Base-by-base conservation (phyloP, 1,140 invertebrate species). In the Eubasilissa regina region DNA sequence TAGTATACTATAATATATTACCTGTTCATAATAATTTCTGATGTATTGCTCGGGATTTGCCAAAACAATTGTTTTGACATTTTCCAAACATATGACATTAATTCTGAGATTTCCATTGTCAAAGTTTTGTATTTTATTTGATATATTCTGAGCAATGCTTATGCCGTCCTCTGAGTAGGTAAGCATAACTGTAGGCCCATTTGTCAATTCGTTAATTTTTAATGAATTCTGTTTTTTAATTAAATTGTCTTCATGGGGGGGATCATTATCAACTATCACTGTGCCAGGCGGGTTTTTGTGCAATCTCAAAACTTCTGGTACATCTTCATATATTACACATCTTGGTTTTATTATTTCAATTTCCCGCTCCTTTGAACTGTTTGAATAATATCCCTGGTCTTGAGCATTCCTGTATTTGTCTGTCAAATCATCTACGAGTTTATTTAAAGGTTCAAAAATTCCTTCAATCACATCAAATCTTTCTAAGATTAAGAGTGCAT, bases 1-100 rank as follows among this genome's bases (percentile, higher is more conserved):
- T 35, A 6, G 6, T 3, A 3, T 1, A 35, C 1, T 3, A 3
- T 35, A 35, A 35, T 45, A 13, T 72, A 56, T 56, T 84, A 89
- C 89, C 85, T 89, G 87, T 85, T 89, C 87, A 86, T 88, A 88
- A 84, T 87, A 87, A 83, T 89, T 86, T 72, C 87, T 85, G 19
- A 89, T 89, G 80, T 85, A 87, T 43, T 86, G 87, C 75, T 89
- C 88, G 56, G 88, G 87, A 83, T 89, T 89, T 80, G 87, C 86
- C 79, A 86, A 87, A 43, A 89, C 86, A 62, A 86, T 86, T 48
- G 86, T 85, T 70, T 85, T 87, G 84, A 81, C 87, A 56, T 85
- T 84, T 81, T 85, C 87, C 0, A 89, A 84, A 75, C 86, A 87
- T 35, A 89, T 84, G 12, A 89, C 84, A 82, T 82, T 84, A 0